Conservation (phyloP, 1,140 invertebrate species). For the Zaprionus ornatus region DNA sequence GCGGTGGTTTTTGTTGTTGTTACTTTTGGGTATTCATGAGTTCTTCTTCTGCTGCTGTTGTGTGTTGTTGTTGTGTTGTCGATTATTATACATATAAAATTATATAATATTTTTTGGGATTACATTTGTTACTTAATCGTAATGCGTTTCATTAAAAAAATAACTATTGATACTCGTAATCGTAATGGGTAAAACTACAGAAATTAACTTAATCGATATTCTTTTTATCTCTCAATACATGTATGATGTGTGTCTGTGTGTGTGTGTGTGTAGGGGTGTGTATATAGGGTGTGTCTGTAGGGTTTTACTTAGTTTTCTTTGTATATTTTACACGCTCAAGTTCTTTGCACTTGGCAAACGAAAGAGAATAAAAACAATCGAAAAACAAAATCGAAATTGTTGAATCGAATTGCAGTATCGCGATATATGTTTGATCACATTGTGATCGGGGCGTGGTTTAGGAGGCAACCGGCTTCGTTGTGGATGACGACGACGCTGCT, state of each 20-base stretch:
- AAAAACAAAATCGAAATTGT: conserved; percentile 3
- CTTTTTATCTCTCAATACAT: conserved; percentile 11
- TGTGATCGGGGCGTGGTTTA: background rate
- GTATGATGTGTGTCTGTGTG: background rate
- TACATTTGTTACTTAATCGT: conserved; percentile 43
- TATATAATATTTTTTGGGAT: conserved; percentile 60
- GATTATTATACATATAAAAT: conserved; percentile 44
- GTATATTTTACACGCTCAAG: background rate
- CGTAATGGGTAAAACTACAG: conserved; percentile 50
- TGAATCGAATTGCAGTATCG: background rate
- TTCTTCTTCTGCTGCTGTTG: conserved; percentile 11
- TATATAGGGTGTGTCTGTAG: conserved; percentile 4
- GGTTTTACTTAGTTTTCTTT: background rate
- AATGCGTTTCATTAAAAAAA: conserved; percentile 53
- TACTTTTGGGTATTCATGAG: conserved; percentile 54
- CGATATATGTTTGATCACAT: background rate
- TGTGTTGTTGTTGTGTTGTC: conserved; percentile 14
- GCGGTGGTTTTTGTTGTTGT: conserved; percentile 70
- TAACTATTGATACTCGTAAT: conserved; percentile 57
- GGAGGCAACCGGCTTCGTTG: conserved; percentile 11
- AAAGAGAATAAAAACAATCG: conserved; percentile 1
- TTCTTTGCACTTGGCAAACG: conserved; percentile 6
- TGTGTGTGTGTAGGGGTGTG: background rate
- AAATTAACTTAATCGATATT: conserved; percentile 56
- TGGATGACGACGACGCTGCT: background rate